Evolutionary conservation across 2,888 invertebrate genomes (phyloP), one percentile per base, ranked within the genome.

Genomic region (Harpagoxenus sublaevis): DNA sequence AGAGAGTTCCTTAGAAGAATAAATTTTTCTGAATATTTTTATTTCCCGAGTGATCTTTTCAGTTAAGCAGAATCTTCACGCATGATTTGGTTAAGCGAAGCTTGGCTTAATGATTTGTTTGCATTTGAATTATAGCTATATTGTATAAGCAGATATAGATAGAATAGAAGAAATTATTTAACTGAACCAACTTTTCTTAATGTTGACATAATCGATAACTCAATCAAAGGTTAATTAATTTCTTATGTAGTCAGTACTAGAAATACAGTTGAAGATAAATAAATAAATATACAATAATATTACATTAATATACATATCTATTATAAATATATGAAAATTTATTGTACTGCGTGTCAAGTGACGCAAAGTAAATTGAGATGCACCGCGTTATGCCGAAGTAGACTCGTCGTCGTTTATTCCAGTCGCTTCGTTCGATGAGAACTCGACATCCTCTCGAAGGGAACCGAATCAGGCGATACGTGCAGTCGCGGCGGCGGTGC

Each of bases 401-500:
- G 79, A 23, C 73, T 78, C 57, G 85, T 74, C 57, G 85, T 74
- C 81, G 74, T 87, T 90, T 90, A 89, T 89, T 89, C 84, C 86
- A 63, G 45, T 86, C 84, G 85, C 62, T 75, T 84, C 84, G 73
- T 68, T 60, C 74, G 77, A 28, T 31, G 85, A 81, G 51, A 87
- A 84, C 75, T 60, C 71, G 63, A 55, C 62, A 71, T 18, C 18
- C 55, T 48, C 78, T 68, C 70, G 68, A 81, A 82, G 48, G 75
- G 75, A 83, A 83, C 66, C 83, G 77, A 88, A 91, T 90, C 89
- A 89, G 66, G 31, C 68, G 74, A 70, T 84, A 88, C 86, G 89
- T 89, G 86, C 84, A 85, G 79, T 86, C 84, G 85, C 70, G 48
- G 15, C 71, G 53, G 18, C 45, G 75, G 51, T 78, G 31, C 63